Evolutionary conservation across 2,888 invertebrate species (phyloP).

Genomic region (Drosophila meridiana): DNA sequence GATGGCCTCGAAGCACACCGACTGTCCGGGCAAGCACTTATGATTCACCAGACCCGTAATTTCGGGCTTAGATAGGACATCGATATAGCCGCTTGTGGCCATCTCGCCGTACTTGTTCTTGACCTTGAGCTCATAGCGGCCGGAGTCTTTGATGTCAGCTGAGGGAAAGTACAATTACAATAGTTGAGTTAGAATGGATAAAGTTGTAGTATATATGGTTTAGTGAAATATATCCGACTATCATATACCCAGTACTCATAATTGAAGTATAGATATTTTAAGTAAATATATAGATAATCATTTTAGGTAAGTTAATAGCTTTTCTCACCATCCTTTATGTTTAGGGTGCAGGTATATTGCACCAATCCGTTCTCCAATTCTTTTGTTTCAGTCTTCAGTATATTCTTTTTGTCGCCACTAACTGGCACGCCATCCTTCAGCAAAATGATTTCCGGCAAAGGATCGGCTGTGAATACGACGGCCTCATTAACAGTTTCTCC

Average conservation of each 20-base stretch:
- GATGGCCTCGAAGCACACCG: conserved; percentile 91
- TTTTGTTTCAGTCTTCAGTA: conserved; percentile 88
- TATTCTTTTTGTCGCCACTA: conserved; percentile 88
- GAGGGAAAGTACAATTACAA: not conserved
- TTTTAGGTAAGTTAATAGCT: not conserved
- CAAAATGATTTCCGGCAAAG: conserved; percentile 95
- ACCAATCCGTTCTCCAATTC: conserved; percentile 91
- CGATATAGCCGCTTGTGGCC: conserved; percentile 90
- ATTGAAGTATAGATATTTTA: too few species aligned
- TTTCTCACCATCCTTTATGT: conserved; percentile 72
- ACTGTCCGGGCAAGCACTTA: conserved; percentile 91
- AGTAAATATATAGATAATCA: too few species aligned
- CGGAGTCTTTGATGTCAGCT: conserved; percentile 90
- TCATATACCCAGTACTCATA: not conserved
- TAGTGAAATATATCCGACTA: not conserved
- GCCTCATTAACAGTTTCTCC: conserved; percentile 89
- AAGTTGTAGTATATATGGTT: not conserved
- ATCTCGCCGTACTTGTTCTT: conserved; percentile 93
- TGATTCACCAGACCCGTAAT: conserved; percentile 91
- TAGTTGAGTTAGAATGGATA: not conserved
- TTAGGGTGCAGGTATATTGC: conserved; percentile 92
- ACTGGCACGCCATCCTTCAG: conserved; percentile 90
- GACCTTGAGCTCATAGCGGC: conserved; percentile 92
- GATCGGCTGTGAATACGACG: conserved; percentile 94
- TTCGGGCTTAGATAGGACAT: conserved; percentile 92